Percentiles rank a stretch among this genome's conserved stretches.
These are phyloP conservation scores for Crotalus tigris DNA, from an alignment of 2,113 vertebrate species.

Conservation along the genomic window DNA sequence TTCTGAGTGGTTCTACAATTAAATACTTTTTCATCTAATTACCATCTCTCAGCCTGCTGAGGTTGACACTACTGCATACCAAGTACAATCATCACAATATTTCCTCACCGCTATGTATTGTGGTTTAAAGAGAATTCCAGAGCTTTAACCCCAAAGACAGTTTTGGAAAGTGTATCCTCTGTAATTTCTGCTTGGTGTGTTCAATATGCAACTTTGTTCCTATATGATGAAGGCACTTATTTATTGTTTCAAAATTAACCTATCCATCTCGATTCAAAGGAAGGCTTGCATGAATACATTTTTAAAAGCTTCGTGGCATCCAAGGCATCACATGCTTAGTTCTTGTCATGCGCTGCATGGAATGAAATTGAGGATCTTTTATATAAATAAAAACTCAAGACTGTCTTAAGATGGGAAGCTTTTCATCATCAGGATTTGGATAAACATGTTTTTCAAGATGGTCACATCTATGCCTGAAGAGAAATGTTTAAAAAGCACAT, in stretches of 20 bases:
- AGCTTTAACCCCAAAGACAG: not conserved
- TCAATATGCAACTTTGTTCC: not conserved
- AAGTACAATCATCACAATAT: not conserved
- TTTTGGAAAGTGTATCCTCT: not conserved
- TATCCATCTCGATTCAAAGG: not conserved
- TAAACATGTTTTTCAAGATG: not conserved
- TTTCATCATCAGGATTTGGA: not conserved
- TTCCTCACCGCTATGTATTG: not conserved
- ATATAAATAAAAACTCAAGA: not conserved
- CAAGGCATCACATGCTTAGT: not conserved
- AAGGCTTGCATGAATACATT: not conserved
- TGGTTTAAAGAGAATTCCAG: not conserved
- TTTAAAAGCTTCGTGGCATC: not conserved
- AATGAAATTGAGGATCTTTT: not conserved
- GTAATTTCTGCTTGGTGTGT: not conserved
- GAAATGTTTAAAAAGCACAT: not conserved
- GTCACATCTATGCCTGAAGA: not conserved
- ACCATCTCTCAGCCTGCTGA: rapidly evolving
- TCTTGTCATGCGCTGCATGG: not conserved
- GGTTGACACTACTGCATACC: not conserved
- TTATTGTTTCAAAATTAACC: not conserved
- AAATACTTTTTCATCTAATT: slow-evolving; percentile 1
- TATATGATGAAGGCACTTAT: not conserved
- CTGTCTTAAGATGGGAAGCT: not conserved
- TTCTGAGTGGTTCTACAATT: slow-evolving; percentile 14